phyloP scores from a whole-genome alignment of 1,140 invertebrate genomes.

The Chlorops oryzae region DNA sequence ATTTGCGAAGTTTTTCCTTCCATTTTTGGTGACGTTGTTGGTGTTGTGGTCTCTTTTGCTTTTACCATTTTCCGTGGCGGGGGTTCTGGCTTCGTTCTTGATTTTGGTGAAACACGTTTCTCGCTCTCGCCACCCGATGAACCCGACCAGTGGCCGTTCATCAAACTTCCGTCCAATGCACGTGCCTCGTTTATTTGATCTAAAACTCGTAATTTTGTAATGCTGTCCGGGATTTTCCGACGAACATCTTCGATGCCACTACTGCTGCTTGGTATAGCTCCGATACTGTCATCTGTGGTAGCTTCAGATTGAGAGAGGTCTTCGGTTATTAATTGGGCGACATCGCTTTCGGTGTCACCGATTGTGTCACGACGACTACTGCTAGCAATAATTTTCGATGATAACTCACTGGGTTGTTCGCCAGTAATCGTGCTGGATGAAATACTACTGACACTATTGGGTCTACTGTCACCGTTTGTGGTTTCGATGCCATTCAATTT shows the following conservation, averaged over 20 bases:
- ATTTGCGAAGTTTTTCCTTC: neutral
- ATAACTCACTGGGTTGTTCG: conserved; percentile 23
- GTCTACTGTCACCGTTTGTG: conserved; percentile 15
- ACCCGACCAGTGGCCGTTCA: conserved; percentile 34
- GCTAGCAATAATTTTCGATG: conserved; percentile 38
- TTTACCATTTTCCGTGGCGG: conserved; percentile 26
- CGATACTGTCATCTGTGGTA: conserved; percentile 31
- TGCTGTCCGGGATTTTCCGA: conserved; percentile 14
- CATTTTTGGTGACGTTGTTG: conserved; percentile 19
- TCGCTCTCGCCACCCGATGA: conserved; percentile 4
- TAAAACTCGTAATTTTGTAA: conserved; percentile 34
- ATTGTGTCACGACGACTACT: conserved; percentile 39
- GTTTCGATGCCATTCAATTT: conserved; percentile 30
- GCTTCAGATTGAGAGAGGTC: conserved; percentile 46
- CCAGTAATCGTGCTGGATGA: conserved; percentile 43
- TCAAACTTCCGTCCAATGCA: conserved; percentile 4
- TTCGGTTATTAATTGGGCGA: conserved; percentile 42
- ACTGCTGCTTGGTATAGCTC: conserved; percentile 37
- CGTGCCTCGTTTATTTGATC: conserved; percentile 18
- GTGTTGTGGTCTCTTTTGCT: no score
- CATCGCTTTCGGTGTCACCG: conserved; percentile 45
- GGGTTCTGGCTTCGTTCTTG: conserved; percentile 18
- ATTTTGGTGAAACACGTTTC: no score
- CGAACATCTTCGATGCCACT: conserved; percentile 18
- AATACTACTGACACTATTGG: conserved; percentile 36